Evolutionary conservation across 2,888 invertebrate genomes (phyloP), one percentile per base, ranked within the genome.

Genomic region (Acronicta aceris): DNA sequence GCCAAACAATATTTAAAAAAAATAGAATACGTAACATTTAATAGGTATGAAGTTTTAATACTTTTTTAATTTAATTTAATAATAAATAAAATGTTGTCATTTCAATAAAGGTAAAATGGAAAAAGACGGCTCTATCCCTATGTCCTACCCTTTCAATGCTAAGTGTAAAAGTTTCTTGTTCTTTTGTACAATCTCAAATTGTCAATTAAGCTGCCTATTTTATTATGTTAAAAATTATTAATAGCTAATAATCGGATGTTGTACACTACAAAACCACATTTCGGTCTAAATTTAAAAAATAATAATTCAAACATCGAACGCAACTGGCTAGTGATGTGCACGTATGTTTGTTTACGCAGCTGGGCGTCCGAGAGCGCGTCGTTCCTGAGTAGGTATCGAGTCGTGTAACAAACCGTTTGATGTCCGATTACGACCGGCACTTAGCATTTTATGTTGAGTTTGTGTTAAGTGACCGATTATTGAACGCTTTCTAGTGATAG

Each of bases 381-480:
- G 69, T 71, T 70, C 74, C 71, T 59, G 70, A 56, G 66, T 67
- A 49, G 67, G 73, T 79, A 85, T 83, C 82, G 81, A 79, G 68
- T 79, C 67, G 81, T 78, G 83, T 74, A 83, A 86, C 84, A 81
- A 79, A 79, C 71, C 82, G 85, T 87, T 87, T 85, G 86, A 86
- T 81, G 87, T 86, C 78, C 81, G 83, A 86, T 85, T 86, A 84
- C 84, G 76, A 78, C 77, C 66, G 74, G 80, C 86, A 86, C 86
- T 88, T 84, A 82, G 72, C 79, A 78, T 82, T 87, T 84, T 81
- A 84, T 84, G 83, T 82, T 79, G 78, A 76, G 75, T 83, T 79
- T 78, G 77, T 84, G 84, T 81, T 84, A 85, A 86, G 82, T 87
- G 84, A 85, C 82, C 86, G 86, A 87, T 88, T 87, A 84, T 85